Conservation (phyloP, 2,888 invertebrate species). For the Metacarcinus magister region DNA sequence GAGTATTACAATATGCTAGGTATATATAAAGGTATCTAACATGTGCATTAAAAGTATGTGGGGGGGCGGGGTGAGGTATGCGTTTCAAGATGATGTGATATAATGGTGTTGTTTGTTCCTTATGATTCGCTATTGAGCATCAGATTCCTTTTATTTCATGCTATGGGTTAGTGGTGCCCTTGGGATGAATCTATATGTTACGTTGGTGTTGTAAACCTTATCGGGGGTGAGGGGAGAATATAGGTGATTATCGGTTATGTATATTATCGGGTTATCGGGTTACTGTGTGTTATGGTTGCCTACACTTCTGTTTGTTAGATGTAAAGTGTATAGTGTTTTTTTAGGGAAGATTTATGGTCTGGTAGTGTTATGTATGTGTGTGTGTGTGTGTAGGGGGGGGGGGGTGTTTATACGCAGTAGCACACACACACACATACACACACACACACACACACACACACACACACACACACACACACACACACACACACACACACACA, state of each 20-base stretch:
- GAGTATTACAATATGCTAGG: too few relatives aligned
- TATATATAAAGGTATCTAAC: too few relatives aligned
- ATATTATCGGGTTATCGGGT: not conserved
- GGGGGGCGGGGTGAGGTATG: too few relatives aligned
- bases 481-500: not conserved
- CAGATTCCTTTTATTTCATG: not conserved
- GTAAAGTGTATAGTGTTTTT: too few relatives aligned
- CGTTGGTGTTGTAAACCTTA: not conserved
- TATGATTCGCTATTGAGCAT: not conserved
- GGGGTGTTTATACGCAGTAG: not conserved
- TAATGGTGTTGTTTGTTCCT: not conserved
- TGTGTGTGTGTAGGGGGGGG: not conserved
- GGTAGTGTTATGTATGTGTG: not conserved
- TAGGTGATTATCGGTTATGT: not conserved
- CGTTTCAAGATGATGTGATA: not conserved
- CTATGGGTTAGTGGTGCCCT: not conserved
- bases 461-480: not conserved
- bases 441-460: not conserved
- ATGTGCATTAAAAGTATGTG: too few relatives aligned
- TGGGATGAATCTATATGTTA: not conserved
- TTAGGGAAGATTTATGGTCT: too few relatives aligned
- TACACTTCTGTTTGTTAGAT: not conserved
- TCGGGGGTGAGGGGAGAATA: not conserved
- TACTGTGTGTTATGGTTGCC: not conserved
- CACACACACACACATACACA: not conserved